phyloP scores from a whole-genome alignment of 2,888 invertebrate species.

The Hirtodrosophila alboralis region DNA sequence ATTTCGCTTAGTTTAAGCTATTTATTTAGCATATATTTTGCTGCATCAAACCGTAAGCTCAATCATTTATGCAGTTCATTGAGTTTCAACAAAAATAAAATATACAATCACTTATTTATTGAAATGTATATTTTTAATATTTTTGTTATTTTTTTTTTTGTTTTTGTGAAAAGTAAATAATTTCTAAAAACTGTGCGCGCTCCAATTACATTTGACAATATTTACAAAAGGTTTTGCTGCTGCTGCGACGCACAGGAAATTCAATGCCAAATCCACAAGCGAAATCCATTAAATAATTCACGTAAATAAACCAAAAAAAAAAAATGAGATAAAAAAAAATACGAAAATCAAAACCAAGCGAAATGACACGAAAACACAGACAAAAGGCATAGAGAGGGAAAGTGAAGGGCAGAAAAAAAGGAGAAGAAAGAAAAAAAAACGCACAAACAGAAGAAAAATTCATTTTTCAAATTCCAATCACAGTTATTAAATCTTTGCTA shows the following conservation, averaged over 20 bases:
- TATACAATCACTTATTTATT: too few relatives aligned
- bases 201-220: conserved; percentile 69
- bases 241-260: conserved; percentile 51
- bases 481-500: conserved; percentile 78
- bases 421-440: conserved; percentile 21
- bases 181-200: conserved; percentile 38
- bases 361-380: conserved; percentile 54
- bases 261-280: conserved; percentile 63
- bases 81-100: too few relatives aligned
- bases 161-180: conserved; percentile 27
- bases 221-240: conserved; percentile 63
- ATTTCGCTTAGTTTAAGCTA: too few relatives aligned
- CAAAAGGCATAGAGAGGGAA: conserved; percentile 10
- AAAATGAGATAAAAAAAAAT: too few relatives aligned
- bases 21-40: too few relatives aligned
- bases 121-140: too few relatives aligned
- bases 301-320: conserved; percentile 65
- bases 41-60: too few relatives aligned
- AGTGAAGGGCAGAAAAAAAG: conserved; percentile 13
- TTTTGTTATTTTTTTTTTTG: too few relatives aligned
- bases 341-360: conserved; percentile 40
- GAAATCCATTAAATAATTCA: conserved; percentile 76
- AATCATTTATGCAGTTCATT: conserved; percentile 16
- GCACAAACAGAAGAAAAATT: conserved; percentile 60
- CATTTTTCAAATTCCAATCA: conserved; percentile 77